Evolutionary conservation across 2,888 invertebrate species (phyloP).

Genomic region (Stenolophus ochropezus): DNA sequence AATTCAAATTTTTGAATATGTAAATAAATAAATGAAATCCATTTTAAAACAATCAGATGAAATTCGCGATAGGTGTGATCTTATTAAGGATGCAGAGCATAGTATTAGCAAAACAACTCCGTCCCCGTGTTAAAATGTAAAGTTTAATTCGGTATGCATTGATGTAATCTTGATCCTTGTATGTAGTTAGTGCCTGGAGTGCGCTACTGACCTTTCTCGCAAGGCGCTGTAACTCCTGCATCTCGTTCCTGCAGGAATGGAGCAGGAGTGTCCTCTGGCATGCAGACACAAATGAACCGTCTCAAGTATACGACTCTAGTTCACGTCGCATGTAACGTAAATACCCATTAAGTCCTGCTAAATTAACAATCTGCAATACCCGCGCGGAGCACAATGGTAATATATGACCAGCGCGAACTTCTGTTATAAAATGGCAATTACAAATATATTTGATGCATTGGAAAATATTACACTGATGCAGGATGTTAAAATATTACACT

Average conservation of each 20-base stretch:
- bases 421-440: too few species aligned
- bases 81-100: not conserved
- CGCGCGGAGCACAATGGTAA: too few species aligned
- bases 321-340: conserved; percentile 37
- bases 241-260: not conserved
- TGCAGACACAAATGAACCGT: conserved; percentile 50
- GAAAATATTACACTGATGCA: too few species aligned
- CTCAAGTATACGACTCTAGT: conserved; percentile 42
- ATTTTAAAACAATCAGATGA: too few species aligned
- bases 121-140: not conserved
- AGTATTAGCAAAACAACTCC: not conserved
- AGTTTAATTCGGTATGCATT: not conserved
- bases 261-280: not conserved
- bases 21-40: too few species aligned
- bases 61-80: too few species aligned
- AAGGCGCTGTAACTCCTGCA: conserved; percentile 6
- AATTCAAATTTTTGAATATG: too few species aligned
- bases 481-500: too few species aligned
- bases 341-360: conserved; percentile 45
- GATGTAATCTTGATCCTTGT: not conserved
- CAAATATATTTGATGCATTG: too few species aligned
- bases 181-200: not conserved
- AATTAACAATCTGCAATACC: conserved; percentile 34
- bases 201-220: conserved; percentile 16
- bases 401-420: too few species aligned